phyloP scores from a whole-genome alignment of 2,113 vertebrate species.

The Myotis yumanensis region DNA sequence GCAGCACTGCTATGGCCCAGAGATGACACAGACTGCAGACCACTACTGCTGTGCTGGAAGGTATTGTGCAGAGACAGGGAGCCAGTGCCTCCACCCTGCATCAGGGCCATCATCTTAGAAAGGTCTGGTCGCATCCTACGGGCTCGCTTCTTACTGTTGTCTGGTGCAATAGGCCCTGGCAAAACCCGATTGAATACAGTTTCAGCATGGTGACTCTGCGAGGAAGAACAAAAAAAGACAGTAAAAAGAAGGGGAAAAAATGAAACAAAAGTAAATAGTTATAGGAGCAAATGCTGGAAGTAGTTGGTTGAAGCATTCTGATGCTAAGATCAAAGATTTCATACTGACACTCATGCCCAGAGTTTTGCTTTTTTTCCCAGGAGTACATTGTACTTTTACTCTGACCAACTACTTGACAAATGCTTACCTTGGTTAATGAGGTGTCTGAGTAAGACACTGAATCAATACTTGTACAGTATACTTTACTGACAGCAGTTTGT shows the following conservation, averaged over 20 bases:
- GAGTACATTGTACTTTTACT: conserved; percentile 30
- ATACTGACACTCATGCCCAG: not conserved
- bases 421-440: conserved; percentile 47
- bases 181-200: conserved; percentile 89
- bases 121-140: conserved; percentile 79
- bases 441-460: not conserved
- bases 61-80: conserved; percentile 76
- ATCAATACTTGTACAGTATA: not conserved
- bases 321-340: conserved; percentile 34
- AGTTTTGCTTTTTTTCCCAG: not conserved
- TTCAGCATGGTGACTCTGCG: conserved; percentile 90
- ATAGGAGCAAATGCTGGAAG: not conserved
- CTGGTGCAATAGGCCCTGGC: conserved; percentile 77
- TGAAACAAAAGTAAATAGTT: not conserved
- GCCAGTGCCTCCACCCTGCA: conserved; percentile 78
- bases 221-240: not conserved
- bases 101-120: conserved; percentile 83
- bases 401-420: not conserved
- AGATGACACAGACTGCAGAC: conserved; percentile 72
- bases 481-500: not conserved
- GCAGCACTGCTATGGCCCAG: conserved; percentile 82
- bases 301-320: not conserved
- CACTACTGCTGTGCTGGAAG: conserved; percentile 79
- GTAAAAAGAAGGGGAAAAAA: not conserved
- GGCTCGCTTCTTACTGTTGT: conserved; percentile 87